Conservation (phyloP, 2,797 vertebrate genomes). For the Coranthus polyacanthus region DNA sequence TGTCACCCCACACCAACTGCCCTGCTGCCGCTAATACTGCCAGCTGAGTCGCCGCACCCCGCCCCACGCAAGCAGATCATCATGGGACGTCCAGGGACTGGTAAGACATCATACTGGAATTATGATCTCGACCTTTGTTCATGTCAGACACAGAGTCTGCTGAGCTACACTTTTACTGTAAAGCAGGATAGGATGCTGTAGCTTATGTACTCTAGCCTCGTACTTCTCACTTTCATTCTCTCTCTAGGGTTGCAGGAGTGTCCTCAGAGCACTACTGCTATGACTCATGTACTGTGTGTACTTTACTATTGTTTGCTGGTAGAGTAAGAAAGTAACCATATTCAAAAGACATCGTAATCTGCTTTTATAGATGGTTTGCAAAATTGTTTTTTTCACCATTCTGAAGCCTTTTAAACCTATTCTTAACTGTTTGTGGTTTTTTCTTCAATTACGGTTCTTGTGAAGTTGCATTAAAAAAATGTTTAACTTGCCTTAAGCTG, state of each 20-base stretch:
- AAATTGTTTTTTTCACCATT: no score
- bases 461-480: no score
- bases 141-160: constrained; percentile 35
- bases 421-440: no score
- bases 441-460: no score
- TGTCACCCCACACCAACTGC: constrained; percentile 94
- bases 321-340: not conserved
- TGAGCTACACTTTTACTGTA: constrained; percentile 22
- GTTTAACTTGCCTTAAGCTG: no score
- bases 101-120: constrained; percentile 70
- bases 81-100: constrained; percentile 94
- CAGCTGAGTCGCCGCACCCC: constrained; percentile 91
- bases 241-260: constrained; percentile 56
- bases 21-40: constrained; percentile 92
- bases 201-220: constrained; percentile 30
- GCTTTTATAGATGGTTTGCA: not conserved
- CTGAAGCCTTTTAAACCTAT: no score
- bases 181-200: constrained; percentile 25
- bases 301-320: constrained; percentile 54
- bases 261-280: constrained; percentile 49
- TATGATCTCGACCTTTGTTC: constrained; percentile 44
- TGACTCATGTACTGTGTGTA: constrained; percentile 54
- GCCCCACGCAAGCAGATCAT: constrained; percentile 95
- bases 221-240: constrained; percentile 51
- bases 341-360: no score